Base-by-base conservation (phyloP, 2,113 vertebrate genomes). In the Zosterops japonicus region DNA sequence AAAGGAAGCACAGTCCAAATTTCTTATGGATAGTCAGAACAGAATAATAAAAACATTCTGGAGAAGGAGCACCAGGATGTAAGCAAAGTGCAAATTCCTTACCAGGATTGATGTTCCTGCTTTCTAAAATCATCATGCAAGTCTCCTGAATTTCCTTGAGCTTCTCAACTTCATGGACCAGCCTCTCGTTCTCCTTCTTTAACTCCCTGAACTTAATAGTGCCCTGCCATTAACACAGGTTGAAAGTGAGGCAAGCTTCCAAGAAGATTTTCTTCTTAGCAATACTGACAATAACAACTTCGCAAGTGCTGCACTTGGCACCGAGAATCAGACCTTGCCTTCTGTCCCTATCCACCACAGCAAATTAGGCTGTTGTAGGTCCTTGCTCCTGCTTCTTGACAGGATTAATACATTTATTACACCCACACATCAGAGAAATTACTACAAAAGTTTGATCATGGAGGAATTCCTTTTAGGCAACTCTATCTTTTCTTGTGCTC, bases 141-240 rank as follows among this genome's bases (percentile, higher is more conserved):
- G 72, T 97, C 63, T 97, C 94, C 83, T 97, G 96, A 76, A 97
- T 97, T 55, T 97, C 96, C 89, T 96, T 97, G 60, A 98, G 96
- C 70, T 97, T 97, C 79, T 98, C 96, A 11, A 97, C 91, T 90
- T 98, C 97, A 20, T 97, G 94, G 63, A 94, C 75, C 63, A 98
- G 86, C 20, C 59, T 86, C 87, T 86, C 87, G 7, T 98, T 64
- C 33, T 77, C 72, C 59, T 97, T 79, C 53, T 68, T 89, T 55
- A 96, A 29, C 21, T 95, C 83, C 69, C 25, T 41, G 20, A 75
- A 29, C 50, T 95, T 91, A 29, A 95, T 42, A 14, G 46, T 71
- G 9, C 56, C 83, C 96, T 98, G 85, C 49, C 49, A 64, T 39
- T 35, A 86, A 96, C 68, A 95, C 11, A 50, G 77, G 22, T 29